Base-by-base conservation (phyloP, 1,140 invertebrate genomes). In the Heterodera carotae region DNA sequence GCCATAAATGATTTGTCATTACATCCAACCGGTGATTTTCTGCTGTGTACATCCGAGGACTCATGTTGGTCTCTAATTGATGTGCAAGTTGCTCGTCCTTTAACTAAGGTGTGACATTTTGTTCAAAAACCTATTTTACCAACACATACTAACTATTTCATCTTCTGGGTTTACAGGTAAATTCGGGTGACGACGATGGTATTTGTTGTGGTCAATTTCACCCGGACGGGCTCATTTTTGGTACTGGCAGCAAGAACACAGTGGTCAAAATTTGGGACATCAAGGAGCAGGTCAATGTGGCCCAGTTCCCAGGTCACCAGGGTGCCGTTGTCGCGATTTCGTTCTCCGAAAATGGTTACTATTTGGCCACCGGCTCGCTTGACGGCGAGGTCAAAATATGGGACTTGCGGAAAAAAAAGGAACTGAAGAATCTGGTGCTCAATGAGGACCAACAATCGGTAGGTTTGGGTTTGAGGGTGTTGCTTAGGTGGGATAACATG, bases 261-360 rank as follows among this genome's bases (percentile, higher is more conserved):
- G 92, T 95, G 87, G 94, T 98, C 2, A 98, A 98, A 89, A 99
- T 99, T 89, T 99, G 97, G 97, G 96, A 99, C 91, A 90, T 99
- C 80, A 98, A 98, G 88, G 95, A 98, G 88, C 93, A 97, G 88
- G 93, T 92, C 69, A 98, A 98, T 89, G 96, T 99, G 2, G 96
- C 97, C n/a, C 97, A 97, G 88, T 99, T 99, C 90, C 93, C 94
- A 3, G 92, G 95, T 22, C 97, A 99, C 89, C 92, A 92, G 29
- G 95, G 94, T 0, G 91, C 93, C 0, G 95, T 98, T 67, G 94
- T 93, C 2, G 93, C 95, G 0, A 96, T 99, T 83, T 94, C 95
- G 7, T 99, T 99, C 89, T 99, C 97, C 15, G 97, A 99, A 90
- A 99, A 99, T 89, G 97, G 97, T 88, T 99, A 99, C 88, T 98